Evolutionary conservation across 2,113 vertebrate species (phyloP).

Genomic region (Cololabis saira): DNA sequence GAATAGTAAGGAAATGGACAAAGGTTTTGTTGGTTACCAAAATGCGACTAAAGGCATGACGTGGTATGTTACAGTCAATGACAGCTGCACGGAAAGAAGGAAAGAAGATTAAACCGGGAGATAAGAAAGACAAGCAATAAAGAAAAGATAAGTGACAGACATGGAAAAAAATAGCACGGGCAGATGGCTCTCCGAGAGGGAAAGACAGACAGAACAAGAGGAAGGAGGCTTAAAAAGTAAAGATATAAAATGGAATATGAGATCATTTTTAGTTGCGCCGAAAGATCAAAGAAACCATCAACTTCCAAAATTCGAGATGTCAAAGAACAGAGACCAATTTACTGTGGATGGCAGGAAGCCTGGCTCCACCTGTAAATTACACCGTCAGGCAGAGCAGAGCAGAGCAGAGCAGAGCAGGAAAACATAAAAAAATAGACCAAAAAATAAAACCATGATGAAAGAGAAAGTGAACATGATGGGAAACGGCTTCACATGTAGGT

Average conservation of each 20-base stretch:
- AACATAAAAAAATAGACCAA: constrained; percentile 6
- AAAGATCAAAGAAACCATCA: constrained; percentile 76
- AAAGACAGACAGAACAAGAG: constrained; percentile 24
- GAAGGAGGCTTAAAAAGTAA: constrained; percentile 36
- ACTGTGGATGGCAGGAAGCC: constrained; percentile 67
- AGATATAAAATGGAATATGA: constrained; percentile 59
- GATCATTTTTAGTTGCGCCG: constrained; percentile 51
- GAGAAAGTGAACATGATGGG: constrained; percentile 53
- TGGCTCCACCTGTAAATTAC: constrained; percentile 75
- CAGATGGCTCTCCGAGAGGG: constrained; percentile 48
- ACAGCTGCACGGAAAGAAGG: constrained; percentile 28
- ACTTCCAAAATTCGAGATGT: constrained; percentile 71
- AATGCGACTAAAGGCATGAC: constrained; percentile 38
- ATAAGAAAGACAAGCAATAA: constrained; percentile 40
- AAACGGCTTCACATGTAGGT: constrained; percentile 41
- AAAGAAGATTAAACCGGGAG: constrained; percentile 34
- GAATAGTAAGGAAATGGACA: constrained; percentile 2
- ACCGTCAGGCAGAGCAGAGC: constrained; percentile 48
- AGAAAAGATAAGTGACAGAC: constrained; percentile 50
- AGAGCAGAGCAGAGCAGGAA: constrained; percentile 12
- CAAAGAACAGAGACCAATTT: constrained; percentile 77
- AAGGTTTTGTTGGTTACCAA: constrained; percentile 14
- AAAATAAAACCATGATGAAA: constrained; percentile 61
- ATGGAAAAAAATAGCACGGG: constrained; percentile 6
- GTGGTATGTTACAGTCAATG: constrained; percentile 36